Evolutionary conservation across 2,113 vertebrate species (phyloP).

Genomic region (Ammodramus savannarum): DNA sequence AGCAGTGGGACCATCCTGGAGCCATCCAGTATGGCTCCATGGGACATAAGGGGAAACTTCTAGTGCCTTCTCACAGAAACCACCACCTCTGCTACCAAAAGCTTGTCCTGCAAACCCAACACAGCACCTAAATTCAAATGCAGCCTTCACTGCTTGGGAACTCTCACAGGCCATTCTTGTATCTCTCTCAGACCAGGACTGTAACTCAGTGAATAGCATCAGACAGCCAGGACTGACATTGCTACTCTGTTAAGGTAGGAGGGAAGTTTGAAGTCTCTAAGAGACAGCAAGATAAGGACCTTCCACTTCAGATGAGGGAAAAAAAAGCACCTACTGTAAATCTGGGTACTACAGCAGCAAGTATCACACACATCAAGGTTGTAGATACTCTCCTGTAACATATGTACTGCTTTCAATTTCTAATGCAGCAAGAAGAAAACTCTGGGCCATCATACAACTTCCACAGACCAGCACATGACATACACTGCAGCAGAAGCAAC

Average conservation of each 20-base stretch:
- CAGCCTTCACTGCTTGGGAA: background rate
- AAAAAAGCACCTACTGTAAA: background rate
- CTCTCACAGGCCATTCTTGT: background rate
- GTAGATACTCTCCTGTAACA: background rate
- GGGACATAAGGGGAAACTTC: background rate
- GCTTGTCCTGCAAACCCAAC: background rate
- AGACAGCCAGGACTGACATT: background rate
- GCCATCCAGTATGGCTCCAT: background rate
- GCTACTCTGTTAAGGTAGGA: background rate
- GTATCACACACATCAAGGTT: background rate
- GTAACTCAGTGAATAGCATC: background rate
- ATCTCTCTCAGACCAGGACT: background rate
- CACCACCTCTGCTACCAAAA: background rate
- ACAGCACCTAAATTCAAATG: background rate
- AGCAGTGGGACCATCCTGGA: background rate
- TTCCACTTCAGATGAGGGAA: background rate
- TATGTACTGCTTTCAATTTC: background rate
- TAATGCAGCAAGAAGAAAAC: background rate
- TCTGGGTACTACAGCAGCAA: background rate
- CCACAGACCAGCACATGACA: background rate
- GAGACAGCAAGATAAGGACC: background rate
- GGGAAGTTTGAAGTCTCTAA: background rate
- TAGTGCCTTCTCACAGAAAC: background rate
- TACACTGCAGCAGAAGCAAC: fast-evolving
- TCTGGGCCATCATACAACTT: background rate